These are phyloP conservation scores for Pammene aurita DNA, from an alignment of 2,888 invertebrate genomes.

Conservation along the genomic window DNA sequence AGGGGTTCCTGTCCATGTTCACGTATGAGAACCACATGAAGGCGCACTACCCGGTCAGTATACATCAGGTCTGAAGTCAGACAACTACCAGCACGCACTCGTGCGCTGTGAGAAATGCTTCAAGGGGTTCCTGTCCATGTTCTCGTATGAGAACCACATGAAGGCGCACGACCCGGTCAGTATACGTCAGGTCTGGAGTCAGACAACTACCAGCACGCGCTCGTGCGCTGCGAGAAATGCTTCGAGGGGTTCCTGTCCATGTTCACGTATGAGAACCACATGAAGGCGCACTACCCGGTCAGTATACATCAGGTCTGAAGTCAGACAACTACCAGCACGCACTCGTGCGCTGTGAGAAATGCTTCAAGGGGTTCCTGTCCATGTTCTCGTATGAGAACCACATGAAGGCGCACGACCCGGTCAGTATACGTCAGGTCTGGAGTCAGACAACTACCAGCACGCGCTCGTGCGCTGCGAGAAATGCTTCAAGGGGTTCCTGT, in stretches of 20 bases:
- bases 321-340: slow-evolving; percentile 37
- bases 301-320: background rate
- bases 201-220: slow-evolving; percentile 38
- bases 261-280: slow-evolving; percentile 36
- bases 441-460: slow-evolving; percentile 36
- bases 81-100: slow-evolving; percentile 39
- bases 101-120: slow-evolving; percentile 36
- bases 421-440: background rate
- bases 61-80: background rate
- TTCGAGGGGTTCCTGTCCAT: slow-evolving; percentile 36
- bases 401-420: slow-evolving; percentile 35
- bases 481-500: slow-evolving; percentile 35
- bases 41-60: slow-evolving; percentile 32
- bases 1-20: slow-evolving; percentile 38
- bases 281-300: slow-evolving; percentile 35
- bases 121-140: slow-evolving; percentile 38
- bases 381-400: slow-evolving; percentile 38
- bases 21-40: slow-evolving; percentile 36
- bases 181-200: background rate
- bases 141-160: slow-evolving; percentile 33
- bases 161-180: slow-evolving; percentile 36
- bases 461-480: slow-evolving; percentile 38
- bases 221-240: slow-evolving; percentile 37
- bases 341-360: slow-evolving; percentile 37
- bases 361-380: slow-evolving; percentile 35